Percentiles rank a stretch among this genome's conserved stretches.
Conservation (phyloP, 1,140 invertebrate genomes). For the Drosophila watanabei region DNA sequence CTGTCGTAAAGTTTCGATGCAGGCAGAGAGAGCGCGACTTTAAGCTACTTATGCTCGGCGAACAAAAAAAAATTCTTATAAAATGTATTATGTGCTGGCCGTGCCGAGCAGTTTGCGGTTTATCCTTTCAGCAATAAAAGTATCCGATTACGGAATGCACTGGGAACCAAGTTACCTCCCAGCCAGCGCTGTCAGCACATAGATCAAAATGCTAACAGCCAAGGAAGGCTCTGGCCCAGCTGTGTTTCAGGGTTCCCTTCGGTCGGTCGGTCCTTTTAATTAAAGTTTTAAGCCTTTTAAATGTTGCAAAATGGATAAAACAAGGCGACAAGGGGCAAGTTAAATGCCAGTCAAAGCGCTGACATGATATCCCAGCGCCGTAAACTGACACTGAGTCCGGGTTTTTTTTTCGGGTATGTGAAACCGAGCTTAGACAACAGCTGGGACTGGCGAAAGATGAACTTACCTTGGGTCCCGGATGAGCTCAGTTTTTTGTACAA, state of each 20-base stretch:
- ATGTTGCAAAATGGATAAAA: conserved; percentile 56
- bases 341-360: conserved; percentile 75
- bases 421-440: conserved; percentile 38
- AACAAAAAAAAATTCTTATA: conserved; percentile 51
- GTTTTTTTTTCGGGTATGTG: conserved; percentile 13
- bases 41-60: conserved; percentile 68
- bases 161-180: conserved; percentile 52
- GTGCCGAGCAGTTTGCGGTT: too few relatives aligned
- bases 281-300: conserved; percentile 81
- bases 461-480: background rate
- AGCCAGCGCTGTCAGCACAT: conserved; percentile 63
- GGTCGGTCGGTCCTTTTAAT: conserved; percentile 70
- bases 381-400: conserved; percentile 55
- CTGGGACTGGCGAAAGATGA: conserved; percentile 14
- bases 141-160: conserved; percentile 82
- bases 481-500: background rate
- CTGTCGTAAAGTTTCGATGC: conserved; percentile 76
- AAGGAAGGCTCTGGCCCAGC: conserved; percentile 46
- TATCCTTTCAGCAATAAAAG: conserved; percentile 84
- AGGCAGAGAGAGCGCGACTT: conserved; percentile 61
- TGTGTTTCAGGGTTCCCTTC: conserved; percentile 33
- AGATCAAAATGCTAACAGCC: conserved; percentile 74
- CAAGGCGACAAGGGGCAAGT: conserved; percentile 75
- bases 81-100: conserved; percentile 73
- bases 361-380: conserved; percentile 70